Conservation (phyloP, 1,140 invertebrate genomes). For the Polypedilum vanderplanki region DNA sequence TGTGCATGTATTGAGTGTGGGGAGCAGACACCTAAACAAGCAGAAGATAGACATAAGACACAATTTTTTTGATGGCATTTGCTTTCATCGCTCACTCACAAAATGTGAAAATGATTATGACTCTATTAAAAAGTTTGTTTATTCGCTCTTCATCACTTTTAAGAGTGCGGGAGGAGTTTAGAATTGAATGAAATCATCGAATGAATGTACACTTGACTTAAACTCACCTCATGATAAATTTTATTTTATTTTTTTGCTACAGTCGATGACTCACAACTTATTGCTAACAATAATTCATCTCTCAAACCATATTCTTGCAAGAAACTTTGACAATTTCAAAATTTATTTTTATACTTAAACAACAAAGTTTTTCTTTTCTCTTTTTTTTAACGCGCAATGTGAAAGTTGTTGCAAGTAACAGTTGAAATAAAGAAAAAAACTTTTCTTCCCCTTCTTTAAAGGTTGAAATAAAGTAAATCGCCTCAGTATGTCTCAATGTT, state of each 20-base stretch:
- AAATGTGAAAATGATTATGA: slow-evolving; percentile 15
- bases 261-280: no score
- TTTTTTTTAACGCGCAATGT: not conserved
- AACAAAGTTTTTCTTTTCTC: no score
- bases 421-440: not conserved
- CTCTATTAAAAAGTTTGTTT: no score
- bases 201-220: no score
- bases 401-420: not conserved
- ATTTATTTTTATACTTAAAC: not conserved
- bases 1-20: no score
- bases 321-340: not conserved
- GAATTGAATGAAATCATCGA: no score
- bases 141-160: no score
- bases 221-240: no score
- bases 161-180: no score
- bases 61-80: not conserved
- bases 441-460: no score
- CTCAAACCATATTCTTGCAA: not conserved
- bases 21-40: not conserved
- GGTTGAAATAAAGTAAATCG: not conserved
- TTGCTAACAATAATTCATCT: not conserved
- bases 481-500: no score
- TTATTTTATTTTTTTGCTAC: no score
- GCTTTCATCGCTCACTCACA: not conserved
- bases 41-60: not conserved